Percentiles rank a stretch among this genome's conserved stretches.
phyloP scores from a whole-genome alignment of 2,797 vertebrate species.

The Leptodactylus fallax region DNA sequence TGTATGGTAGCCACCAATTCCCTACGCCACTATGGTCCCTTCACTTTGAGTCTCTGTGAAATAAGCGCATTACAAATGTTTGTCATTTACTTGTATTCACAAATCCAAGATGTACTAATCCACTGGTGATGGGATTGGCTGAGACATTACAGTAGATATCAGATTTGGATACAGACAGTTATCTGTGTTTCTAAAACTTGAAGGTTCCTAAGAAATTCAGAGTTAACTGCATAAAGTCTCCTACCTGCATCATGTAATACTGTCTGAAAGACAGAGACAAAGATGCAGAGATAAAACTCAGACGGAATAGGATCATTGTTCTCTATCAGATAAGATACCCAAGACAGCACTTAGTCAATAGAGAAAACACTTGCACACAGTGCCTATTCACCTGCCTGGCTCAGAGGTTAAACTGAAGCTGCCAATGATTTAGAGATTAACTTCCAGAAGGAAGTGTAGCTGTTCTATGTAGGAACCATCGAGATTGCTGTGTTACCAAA shows the following conservation, averaged over 20 bases:
- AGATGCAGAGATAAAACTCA: background rate
- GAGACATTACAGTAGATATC: background rate
- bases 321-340: constrained; percentile 9
- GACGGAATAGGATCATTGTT: constrained; percentile 1
- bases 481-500: background rate
- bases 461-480: background rate
- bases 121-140: background rate
- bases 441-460: background rate
- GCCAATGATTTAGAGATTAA: background rate
- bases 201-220: background rate
- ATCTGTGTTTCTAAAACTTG: background rate
- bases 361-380: background rate
- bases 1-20: too few species aligned
- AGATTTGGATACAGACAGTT: background rate
- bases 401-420: constrained; percentile 14
- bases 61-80: too few species aligned
- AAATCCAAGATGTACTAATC: background rate
- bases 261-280: background rate
- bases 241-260: background rate
- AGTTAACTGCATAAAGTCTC: background rate
- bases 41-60: too few species aligned
- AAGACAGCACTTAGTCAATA: constrained; percentile 22
- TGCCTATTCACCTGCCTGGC: background rate
- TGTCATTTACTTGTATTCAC: background rate
- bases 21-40: too few species aligned